Conservation (phyloP, 1,140 invertebrate genomes). For the Musca domestica region DNA sequence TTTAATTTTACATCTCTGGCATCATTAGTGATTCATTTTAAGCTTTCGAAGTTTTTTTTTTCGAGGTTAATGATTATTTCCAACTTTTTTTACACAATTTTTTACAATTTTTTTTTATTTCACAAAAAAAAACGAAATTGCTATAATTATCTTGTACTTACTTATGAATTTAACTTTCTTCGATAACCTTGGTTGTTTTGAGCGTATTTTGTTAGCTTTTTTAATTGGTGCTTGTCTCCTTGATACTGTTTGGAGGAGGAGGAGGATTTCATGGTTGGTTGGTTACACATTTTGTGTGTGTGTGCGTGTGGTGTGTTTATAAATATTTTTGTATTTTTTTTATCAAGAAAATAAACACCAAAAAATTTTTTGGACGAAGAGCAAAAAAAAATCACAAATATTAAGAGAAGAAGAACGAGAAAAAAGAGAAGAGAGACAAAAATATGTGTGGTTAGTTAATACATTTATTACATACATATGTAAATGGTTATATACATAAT, state of each 20-base stretch:
- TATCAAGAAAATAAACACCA: background rate
- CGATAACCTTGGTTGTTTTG: constrained; percentile 70
- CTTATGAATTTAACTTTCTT: constrained; percentile 87
- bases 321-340: background rate
- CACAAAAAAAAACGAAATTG: too few relatives aligned
- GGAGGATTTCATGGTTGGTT: background rate
- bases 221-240: constrained; percentile 71
- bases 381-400: background rate
- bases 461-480: too few relatives aligned
- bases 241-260: constrained; percentile 38
- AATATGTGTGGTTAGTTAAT: too few relatives aligned
- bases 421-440: background rate
- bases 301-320: too few relatives aligned
- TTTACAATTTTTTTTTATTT: background rate
- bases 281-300: too few relatives aligned
- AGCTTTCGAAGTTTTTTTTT: too few relatives aligned
- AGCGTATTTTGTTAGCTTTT: constrained; percentile 69
- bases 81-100: too few relatives aligned
- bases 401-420: constrained; percentile 3
- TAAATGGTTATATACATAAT: too few relatives aligned
- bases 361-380: background rate
- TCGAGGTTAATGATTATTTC: too few relatives aligned
- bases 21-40: too few relatives aligned
- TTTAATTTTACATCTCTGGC: too few relatives aligned
- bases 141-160: constrained; percentile 60